phyloP scores from a whole-genome alignment of 92 coral and sea anemone species.

The Paramuricea clavata region DNA sequence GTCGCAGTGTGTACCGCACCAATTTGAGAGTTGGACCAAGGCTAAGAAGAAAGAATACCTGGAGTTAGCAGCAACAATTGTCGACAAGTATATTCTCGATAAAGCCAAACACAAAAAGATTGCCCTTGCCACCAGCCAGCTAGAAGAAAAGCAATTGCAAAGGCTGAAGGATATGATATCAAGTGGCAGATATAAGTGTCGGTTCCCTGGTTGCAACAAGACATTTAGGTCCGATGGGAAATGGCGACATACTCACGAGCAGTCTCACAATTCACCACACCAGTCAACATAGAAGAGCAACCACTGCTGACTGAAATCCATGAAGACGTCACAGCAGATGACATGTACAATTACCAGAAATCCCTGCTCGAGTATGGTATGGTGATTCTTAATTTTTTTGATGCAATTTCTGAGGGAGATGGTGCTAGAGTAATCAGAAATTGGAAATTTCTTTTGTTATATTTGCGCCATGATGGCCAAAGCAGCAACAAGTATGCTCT shows the following conservation, averaged over 20 bases:
- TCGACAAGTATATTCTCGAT: slow-evolving; percentile 55
- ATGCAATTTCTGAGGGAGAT: slow-evolving; percentile 77
- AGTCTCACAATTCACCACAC: slow-evolving; percentile 77
- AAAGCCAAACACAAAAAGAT: slow-evolving; percentile 42
- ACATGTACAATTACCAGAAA: slow-evolving; percentile 70
- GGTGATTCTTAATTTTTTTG: slow-evolving; percentile 64
- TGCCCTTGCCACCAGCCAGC: slow-evolving; percentile 6
- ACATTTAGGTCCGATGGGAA: slow-evolving; percentile 77
- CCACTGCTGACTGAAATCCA: slow-evolving; percentile 45
- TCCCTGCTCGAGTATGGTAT: slow-evolving; percentile 73
- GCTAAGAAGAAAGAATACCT: slow-evolving; percentile 49
- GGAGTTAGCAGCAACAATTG: slow-evolving; percentile 47
- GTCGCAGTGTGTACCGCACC: slow-evolving; percentile 43
- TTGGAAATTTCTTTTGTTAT: slow-evolving; percentile 67
- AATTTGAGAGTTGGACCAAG: slow-evolving; percentile 35
- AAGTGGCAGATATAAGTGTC: slow-evolving; percentile 23
- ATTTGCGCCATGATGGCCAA: slow-evolving; percentile 51
- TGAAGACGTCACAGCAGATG: slow-evolving; percentile 33
- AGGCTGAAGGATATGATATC: neutral
- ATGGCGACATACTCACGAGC: slow-evolving; percentile 73
- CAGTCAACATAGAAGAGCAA: slow-evolving; percentile 57
- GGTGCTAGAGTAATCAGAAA: slow-evolving; percentile 61
- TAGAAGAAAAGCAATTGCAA: slow-evolving; percentile 29
- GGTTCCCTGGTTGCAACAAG: slow-evolving; percentile 69
- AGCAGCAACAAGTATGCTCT: slow-evolving; percentile 56